Percentiles rank a stretch among this genome's conserved stretches.
Conservation (phyloP, 2,888 invertebrate species). For the Catocala fraxini region DNA sequence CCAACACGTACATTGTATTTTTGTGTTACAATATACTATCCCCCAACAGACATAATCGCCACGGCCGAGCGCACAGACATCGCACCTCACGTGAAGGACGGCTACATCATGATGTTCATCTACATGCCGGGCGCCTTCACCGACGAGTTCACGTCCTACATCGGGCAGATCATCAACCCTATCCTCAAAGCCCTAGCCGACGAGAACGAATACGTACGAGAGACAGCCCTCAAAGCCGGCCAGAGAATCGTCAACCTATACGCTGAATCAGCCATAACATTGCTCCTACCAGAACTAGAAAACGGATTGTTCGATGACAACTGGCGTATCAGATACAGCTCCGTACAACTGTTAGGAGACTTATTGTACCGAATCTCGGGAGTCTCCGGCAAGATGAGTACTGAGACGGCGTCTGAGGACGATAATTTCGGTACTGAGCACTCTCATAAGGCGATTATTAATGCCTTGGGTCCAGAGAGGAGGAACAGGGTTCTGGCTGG, state of each 20-base stretch:
- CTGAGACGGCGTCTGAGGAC: conserved; percentile 99
- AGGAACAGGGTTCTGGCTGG: conserved; percentile 97
- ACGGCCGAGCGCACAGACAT: conserved; percentile 97
- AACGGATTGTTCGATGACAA: conserved; percentile 98
- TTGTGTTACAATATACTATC: neutral
- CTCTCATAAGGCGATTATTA: conserved; percentile 96
- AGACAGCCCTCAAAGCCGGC: conserved; percentile 98
- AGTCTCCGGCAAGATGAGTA: conserved; percentile 99
- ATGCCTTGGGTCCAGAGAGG: conserved; percentile 95
- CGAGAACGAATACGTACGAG: conserved; percentile 99
- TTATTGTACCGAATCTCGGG: conserved; percentile 98
- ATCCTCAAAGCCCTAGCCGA: conserved; percentile 99
- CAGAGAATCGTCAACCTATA: conserved; percentile 98
- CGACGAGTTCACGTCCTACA: conserved; percentile 97
- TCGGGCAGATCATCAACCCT: conserved; percentile 98
- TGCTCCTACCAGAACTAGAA: conserved; percentile 97
- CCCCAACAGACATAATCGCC: conserved; percentile 92
- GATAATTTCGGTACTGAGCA: conserved; percentile 99
- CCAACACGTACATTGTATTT: too few relatives aligned
- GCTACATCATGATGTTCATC: conserved; percentile 99
- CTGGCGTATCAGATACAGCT: conserved; percentile 98
- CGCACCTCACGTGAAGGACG: conserved; percentile 99
- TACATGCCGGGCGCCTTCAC: conserved; percentile 99
- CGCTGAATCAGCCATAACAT: conserved; percentile 97
- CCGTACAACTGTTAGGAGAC: conserved; percentile 98